Percentiles rank a stretch among this genome's conserved stretches.
phyloP scores from a whole-genome alignment of 2,888 invertebrate species.

The Apodemia zela region DNA sequence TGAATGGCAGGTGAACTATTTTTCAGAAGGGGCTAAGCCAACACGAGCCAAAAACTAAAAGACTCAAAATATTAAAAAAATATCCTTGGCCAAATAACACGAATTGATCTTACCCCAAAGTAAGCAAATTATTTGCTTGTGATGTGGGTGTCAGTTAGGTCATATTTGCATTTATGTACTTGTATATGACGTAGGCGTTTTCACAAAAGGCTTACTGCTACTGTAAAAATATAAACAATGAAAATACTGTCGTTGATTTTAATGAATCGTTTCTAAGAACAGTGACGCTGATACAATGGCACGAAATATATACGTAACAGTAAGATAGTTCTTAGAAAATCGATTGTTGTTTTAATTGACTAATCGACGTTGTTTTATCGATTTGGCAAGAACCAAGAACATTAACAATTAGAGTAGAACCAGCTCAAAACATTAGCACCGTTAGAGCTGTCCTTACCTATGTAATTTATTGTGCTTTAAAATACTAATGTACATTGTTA shows the following conservation, averaged over 20 bases:
- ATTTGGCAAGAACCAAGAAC: conserved; percentile 45
- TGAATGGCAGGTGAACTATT: too few species aligned
- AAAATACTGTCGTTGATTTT: background rate
- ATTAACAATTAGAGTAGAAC: conserved; percentile 52
- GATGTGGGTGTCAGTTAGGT: too few species aligned
- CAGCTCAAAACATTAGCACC: conserved; percentile 38
- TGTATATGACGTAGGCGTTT: too few species aligned
- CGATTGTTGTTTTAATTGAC: conserved; percentile 17
- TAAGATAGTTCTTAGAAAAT: conserved; percentile 7
- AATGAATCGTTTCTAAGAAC: conserved; percentile 1
- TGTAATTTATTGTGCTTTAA: conserved; percentile 15
- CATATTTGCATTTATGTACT: too few species aligned
- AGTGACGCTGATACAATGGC: background rate
- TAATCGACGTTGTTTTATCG: conserved; percentile 26
- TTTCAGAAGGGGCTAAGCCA: too few species aligned
- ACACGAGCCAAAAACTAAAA: too few species aligned
- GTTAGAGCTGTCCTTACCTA: conserved; percentile 17
- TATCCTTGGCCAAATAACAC: too few species aligned
- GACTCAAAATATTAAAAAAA: too few species aligned
- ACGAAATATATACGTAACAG: background rate
- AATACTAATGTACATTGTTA: conserved; percentile 10
- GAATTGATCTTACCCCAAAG: too few species aligned
- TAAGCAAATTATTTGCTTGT: too few species aligned
- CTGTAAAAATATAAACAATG: background rate
- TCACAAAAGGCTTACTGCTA: too few species aligned